Conservation (phyloP, 1,140 invertebrate genomes). For the Drosophila kanapiae region DNA sequence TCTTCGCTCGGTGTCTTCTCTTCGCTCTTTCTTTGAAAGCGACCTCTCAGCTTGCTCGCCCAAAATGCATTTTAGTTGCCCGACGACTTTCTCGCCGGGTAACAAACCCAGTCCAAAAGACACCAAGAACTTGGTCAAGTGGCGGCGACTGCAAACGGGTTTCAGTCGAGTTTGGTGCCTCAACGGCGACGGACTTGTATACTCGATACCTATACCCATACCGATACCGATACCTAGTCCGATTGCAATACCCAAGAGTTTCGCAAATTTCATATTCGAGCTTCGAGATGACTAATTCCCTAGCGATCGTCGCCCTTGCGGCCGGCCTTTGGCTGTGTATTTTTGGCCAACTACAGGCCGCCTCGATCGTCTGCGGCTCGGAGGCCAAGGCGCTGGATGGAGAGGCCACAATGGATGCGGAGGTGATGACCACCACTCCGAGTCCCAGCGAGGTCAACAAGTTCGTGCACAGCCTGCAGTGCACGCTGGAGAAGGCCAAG, state of each 20-base stretch:
- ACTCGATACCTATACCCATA: conserved; percentile 3
- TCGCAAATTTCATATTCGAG: not conserved
- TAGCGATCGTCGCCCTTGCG: conserved; percentile 3
- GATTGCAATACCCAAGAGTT: not conserved
- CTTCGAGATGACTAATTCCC: conserved; percentile 46
- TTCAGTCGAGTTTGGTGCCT: conserved; percentile 67
- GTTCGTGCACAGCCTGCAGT: conserved; percentile 73
- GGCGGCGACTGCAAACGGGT: conserved; percentile 62
- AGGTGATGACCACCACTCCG: conserved; percentile 21
- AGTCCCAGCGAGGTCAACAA: conserved; percentile 71
- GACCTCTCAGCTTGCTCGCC: not conserved
- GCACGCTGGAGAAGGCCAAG: conserved; percentile 73
- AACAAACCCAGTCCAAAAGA: conserved; percentile 19
- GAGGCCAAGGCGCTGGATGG: conserved; percentile 28
- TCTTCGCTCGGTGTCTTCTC: not conserved
- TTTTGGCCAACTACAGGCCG: conserved; percentile 37
- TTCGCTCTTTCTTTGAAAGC: not conserved
- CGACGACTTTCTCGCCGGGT: conserved; percentile 67
- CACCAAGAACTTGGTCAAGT: conserved; percentile 66
- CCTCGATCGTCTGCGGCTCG: conserved; percentile 57
- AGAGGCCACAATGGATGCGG: not conserved
- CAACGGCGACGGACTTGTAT: conserved; percentile 35
- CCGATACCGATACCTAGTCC: not conserved
- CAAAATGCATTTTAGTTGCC: conserved; percentile 54
- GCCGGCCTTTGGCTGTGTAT: conserved; percentile 18